These are phyloP conservation scores for Cariama cristata DNA, from an alignment of 2,113 vertebrate genomes.

Conservation along the genomic window DNA sequence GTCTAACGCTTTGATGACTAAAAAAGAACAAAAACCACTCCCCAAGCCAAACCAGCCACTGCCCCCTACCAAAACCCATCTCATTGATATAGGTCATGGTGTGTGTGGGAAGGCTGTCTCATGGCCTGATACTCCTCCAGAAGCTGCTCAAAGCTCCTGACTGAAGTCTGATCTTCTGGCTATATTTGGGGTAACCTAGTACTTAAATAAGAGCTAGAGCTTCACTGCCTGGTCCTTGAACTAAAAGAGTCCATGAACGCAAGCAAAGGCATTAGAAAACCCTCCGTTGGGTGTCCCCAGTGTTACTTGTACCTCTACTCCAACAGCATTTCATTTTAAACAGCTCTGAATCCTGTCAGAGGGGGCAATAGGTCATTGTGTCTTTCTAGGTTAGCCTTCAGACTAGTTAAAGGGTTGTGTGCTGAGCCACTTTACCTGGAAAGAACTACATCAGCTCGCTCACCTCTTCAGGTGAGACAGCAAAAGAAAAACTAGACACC, in stretches of 20 bases:
- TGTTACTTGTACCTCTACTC: background rate
- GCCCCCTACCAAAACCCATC: background rate
- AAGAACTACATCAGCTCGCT: background rate
- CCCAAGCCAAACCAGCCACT: background rate
- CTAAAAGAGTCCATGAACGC: background rate
- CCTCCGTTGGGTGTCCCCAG: background rate
- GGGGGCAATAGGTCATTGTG: background rate
- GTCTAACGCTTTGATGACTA: background rate
- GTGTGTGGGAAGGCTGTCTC: background rate
- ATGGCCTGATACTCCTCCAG: background rate
- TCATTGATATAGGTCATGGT: background rate
- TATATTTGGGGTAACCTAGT: background rate
- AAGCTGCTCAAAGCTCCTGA: fast-evolving
- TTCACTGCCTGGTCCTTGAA: background rate
- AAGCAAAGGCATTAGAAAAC: background rate
- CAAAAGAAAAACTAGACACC: background rate
- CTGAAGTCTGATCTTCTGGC: background rate
- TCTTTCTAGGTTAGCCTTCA: background rate
- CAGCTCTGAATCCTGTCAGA: background rate
- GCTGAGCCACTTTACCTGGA: background rate
- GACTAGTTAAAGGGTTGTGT: background rate
- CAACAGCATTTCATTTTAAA: background rate
- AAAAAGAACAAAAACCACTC: background rate
- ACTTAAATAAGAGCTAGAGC: background rate
- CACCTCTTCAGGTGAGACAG: background rate